phyloP scores from a whole-genome alignment of 2,113 vertebrate species.

The Noctilio leporinus region DNA sequence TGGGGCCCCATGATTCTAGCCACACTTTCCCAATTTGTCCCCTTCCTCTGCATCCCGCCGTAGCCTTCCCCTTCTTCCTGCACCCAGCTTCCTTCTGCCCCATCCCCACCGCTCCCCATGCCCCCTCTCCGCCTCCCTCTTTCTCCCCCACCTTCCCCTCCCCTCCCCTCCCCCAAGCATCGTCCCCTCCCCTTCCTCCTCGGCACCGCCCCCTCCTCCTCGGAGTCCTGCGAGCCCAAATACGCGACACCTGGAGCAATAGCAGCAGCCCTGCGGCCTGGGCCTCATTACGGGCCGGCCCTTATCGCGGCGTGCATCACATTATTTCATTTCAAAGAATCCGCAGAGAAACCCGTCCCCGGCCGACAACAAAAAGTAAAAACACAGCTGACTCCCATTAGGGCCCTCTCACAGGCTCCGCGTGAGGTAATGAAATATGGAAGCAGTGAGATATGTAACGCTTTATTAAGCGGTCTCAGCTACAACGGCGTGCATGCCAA shows the following conservation, averaged over 20 bases:
- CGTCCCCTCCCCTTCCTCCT: not conserved
- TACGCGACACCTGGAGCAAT: conserved; percentile 85
- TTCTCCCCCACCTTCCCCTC: accelerated
- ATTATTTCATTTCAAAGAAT: conserved; percentile 90
- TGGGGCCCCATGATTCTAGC: not conserved
- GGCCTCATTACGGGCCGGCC: conserved; percentile 83
- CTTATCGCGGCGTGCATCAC: conserved; percentile 88
- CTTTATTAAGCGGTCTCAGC: conserved; percentile 97
- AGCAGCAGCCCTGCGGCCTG: conserved; percentile 84
- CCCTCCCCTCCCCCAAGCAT: accelerated
- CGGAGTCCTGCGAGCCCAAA: conserved; percentile 60
- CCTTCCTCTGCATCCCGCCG: not conserved
- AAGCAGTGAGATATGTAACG: conserved; percentile 94
- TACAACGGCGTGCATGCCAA: conserved; percentile 89
- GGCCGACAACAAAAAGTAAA: conserved; percentile 87
- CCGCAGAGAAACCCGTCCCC: conserved; percentile 83
- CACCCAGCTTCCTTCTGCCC: not conserved
- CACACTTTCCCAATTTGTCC: not conserved
- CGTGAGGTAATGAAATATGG: conserved; percentile 92
- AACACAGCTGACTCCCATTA: conserved; percentile 99
- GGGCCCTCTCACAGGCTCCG: conserved; percentile 91
- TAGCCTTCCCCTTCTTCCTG: not conserved
- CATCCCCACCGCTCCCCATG: not conserved
- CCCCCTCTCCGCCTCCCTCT: too few relatives aligned
- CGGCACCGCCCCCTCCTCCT: conserved; percentile 40